Conservation (phyloP, 37 sponge, comb jelly and placozoan genomes). For the Mnemiopsis leidyi region DNA sequence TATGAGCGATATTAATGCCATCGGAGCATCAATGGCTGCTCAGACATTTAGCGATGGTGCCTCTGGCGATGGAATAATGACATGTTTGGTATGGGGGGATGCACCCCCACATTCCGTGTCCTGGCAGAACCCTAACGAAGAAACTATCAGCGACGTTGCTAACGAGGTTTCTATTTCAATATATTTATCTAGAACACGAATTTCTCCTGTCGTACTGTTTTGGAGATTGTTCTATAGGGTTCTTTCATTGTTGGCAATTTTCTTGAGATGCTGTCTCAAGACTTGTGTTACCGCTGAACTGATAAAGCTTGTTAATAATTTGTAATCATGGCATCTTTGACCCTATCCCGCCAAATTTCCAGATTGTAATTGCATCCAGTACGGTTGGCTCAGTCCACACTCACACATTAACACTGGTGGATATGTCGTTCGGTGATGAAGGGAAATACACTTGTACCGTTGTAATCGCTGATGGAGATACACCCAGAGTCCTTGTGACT, state of each 20-base stretch:
- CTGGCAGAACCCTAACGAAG: not conserved
- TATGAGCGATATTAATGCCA: not conserved
- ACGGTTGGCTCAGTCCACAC: not conserved
- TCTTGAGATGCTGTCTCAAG: too few species aligned
- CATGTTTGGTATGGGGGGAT: constrained; percentile 11
- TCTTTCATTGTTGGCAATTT: too few species aligned
- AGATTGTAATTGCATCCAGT: not conserved
- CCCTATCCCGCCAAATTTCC: too few species aligned
- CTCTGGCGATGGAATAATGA: not conserved
- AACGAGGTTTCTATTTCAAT: not conserved
- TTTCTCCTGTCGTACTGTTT: too few species aligned
- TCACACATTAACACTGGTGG: not conserved
- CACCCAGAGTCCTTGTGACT: not conserved
- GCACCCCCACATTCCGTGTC: not conserved
- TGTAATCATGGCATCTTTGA: too few species aligned
- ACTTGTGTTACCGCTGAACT: too few species aligned
- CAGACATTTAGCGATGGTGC: not conserved
- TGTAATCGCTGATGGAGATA: not conserved
- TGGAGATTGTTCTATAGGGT: too few species aligned
- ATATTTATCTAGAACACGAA: too few species aligned
- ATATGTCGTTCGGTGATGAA: not conserved
- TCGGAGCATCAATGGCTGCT: not conserved
- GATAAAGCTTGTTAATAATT: too few species aligned
- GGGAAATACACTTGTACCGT: constrained; percentile 24
- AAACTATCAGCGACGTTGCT: not conserved